Percentiles rank a stretch among this genome's conserved stretches.
These are phyloP conservation scores for Formica exsecta DNA, from an alignment of 1,140 invertebrate genomes.

Conservation along the genomic window DNA sequence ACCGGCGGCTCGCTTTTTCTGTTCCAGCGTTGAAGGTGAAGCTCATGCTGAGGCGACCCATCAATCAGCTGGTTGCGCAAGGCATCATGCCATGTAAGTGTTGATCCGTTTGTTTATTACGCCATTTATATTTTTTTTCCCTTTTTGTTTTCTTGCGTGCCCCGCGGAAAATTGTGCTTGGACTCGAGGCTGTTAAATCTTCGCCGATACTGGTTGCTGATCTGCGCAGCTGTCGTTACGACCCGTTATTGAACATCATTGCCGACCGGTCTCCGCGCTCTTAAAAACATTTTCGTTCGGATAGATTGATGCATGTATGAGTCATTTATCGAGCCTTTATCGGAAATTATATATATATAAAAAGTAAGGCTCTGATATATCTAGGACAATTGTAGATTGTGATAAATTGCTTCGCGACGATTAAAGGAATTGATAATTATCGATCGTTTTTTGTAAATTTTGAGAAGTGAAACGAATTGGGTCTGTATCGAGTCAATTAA, in stretches of 20 bases:
- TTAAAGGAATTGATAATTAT: conserved; percentile 35
- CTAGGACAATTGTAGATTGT: conserved; percentile 37
- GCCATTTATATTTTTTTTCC: conserved; percentile 5
- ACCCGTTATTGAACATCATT: conserved; percentile 41
- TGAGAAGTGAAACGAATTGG: conserved; percentile 3
- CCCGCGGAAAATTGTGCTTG: conserved; percentile 43
- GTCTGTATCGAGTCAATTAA: conserved; percentile 27
- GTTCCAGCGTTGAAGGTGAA: conserved; percentile 98
- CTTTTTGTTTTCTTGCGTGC: background rate
- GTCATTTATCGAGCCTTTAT: conserved; percentile 28
- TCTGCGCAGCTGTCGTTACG: conserved; percentile 18
- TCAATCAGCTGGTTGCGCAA: conserved; percentile 98
- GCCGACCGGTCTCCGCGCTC: background rate
- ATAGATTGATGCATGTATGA: conserved; percentile 33
- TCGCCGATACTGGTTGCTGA: background rate
- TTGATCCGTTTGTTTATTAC: conserved; percentile 62
- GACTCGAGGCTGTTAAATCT: conserved; percentile 26
- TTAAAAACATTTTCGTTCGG: conserved; percentile 26
- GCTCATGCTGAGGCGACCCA: conserved; percentile 96
- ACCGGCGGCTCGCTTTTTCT: conserved; percentile 81
- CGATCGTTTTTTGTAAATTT: conserved; percentile 34
- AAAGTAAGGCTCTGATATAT: conserved; percentile 24
- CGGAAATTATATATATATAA: conserved; percentile 26
- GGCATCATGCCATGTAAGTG: conserved; percentile 99
- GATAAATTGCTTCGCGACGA: conserved; percentile 27